Evolutionary conservation across 2,113 vertebrate genomes (phyloP).

Genomic region (Ariopsis seemanni): DNA sequence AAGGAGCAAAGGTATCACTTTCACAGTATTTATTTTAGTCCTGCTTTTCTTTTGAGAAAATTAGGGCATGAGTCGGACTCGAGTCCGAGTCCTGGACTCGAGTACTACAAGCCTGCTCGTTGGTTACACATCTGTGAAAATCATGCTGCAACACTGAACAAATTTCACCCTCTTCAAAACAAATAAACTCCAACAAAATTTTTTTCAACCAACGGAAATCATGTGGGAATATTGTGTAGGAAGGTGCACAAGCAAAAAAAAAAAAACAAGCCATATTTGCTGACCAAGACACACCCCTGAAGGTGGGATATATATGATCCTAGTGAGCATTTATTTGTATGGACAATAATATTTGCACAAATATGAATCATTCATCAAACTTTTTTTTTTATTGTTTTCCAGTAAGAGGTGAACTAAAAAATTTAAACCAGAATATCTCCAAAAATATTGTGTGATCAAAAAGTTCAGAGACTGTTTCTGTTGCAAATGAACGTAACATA

Average conservation of each 20-base stretch:
- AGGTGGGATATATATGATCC: not conserved
- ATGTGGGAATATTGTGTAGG: not conserved
- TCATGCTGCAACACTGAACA: not conserved
- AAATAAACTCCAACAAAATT: not conserved
- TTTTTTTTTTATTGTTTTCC: too few relatives aligned
- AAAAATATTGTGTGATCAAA: not conserved
- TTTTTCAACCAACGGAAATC: not conserved
- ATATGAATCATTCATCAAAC: not conserved
- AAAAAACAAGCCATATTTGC: not conserved
- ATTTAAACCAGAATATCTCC: not conserved
- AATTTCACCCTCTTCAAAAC: not conserved
- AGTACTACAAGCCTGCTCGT: too few relatives aligned
- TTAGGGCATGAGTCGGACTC: too few relatives aligned
- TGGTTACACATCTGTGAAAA: not conserved
- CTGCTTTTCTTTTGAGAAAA: not conserved
- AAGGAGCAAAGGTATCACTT: not conserved
- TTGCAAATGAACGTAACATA: too few relatives aligned
- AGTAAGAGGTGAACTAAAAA: not conserved
- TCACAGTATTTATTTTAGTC: not conserved
- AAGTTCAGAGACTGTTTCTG: too few relatives aligned
- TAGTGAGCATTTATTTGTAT: not conserved
- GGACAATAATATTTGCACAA: not conserved
- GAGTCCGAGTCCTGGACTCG: too few relatives aligned
- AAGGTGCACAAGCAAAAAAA: not conserved
- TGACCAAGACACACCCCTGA: not conserved